Evolutionary conservation across 2,113 vertebrate genomes (phyloP), one percentile per base, ranked within the genome.

Genomic region (Barbus barbus): DNA sequence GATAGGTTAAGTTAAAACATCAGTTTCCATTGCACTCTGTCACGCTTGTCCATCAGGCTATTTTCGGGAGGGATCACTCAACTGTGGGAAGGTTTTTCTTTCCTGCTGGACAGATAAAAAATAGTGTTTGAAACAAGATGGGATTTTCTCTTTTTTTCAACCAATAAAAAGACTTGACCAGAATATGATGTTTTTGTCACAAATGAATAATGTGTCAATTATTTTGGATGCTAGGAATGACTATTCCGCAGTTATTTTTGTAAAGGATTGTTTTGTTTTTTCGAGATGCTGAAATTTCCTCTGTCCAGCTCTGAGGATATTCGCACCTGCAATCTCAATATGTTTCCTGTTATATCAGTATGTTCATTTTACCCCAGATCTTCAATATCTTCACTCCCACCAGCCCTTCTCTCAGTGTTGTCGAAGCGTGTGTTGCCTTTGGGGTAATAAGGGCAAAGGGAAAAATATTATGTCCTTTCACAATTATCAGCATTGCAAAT

Each of bases 401-500:
- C 69, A 65, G 72, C 75, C 38, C 46, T 38, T 90, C 91, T 85
- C 93, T 22, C 91, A 93, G 94, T 88, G 4, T 61, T 36, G 94
- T 94, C 93, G 92, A 94, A 94, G 94, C 94, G 94, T 93, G 94
- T 95, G 93, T 94, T 95, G 95, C 96, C 95, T 95, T 95, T 95
- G 93, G 94, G 93, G 91, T 95, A 96, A 96, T 97, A 95, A 96
- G 94, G 93, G 95, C 95, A 96, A 85, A 95, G 94, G 91, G 93
- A 85, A 93, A 96, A 96, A 96, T 95, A 95, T 95, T 95, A 97
- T 96, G 95, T 98, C 97, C 96, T 97, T 97, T 96, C 95, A 97
- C 96, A 98, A 98, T 98, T 97, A 98, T 96, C 93, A 94, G 95
- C 95, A 96, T 96, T 95, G 96, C 95, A 96, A 98, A 98, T 98